phyloP scores from a whole-genome alignment of 2,888 invertebrate species.

The Sclerodermus sp. region DNA sequence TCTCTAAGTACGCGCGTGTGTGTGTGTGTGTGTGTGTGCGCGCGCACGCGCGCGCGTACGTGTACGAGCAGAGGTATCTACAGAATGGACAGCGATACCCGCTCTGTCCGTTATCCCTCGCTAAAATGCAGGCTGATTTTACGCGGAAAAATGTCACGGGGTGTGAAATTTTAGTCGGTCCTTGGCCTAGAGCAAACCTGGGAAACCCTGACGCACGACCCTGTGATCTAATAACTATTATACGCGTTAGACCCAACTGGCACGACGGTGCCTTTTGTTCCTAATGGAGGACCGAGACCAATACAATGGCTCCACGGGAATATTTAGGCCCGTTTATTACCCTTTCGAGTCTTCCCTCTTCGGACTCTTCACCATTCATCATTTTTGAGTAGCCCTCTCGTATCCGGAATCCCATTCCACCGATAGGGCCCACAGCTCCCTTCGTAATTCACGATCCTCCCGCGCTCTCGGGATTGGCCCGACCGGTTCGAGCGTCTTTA shows the following conservation, averaged over 20 bases:
- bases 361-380: constrained; percentile 30
- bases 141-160: too few species aligned
- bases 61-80: too few species aligned
- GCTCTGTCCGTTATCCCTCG: too few species aligned
- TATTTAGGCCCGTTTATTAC: background rate
- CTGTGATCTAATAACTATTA: constrained; percentile 6
- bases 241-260: too few species aligned
- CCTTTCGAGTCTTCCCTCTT: constrained; percentile 9
- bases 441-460: constrained; percentile 30
- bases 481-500: constrained; percentile 30
- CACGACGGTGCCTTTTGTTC: too few species aligned
- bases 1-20: constrained; percentile 20
- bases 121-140: too few species aligned
- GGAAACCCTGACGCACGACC: constrained; percentile 22
- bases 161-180: too few species aligned
- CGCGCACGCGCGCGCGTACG: constrained; percentile 11
- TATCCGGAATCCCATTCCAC: too few species aligned
- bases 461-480: constrained; percentile 26
- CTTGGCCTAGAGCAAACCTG: too few species aligned
- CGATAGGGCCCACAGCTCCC: background rate
- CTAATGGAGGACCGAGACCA: too few species aligned
- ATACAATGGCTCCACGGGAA: too few species aligned
- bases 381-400: constrained; percentile 22
- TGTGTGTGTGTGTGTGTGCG: constrained; percentile 14
- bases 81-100: constrained; percentile 33